Evolutionary conservation across 2,888 invertebrate genomes (phyloP).

Genomic region (Villa cingulata): DNA sequence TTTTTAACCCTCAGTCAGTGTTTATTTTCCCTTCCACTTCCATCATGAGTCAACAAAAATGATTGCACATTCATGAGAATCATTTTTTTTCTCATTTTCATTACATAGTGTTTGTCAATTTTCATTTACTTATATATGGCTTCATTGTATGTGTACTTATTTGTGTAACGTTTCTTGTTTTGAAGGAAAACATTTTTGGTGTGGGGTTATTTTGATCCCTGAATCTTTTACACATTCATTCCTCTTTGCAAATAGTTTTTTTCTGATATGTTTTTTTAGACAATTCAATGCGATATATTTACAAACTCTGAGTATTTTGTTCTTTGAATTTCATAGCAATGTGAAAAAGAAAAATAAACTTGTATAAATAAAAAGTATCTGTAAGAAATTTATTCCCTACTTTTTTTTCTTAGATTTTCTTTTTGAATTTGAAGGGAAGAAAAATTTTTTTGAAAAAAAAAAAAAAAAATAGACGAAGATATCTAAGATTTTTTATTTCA

Average conservation of each 20-base stretch:
- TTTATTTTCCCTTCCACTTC: neutral
- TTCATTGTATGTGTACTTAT: neutral
- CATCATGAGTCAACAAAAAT: neutral
- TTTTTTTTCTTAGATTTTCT: neutral
- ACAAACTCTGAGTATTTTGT: no score
- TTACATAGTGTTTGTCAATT: neutral
- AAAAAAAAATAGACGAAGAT: no score
- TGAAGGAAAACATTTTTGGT: neutral
- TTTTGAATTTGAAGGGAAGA: no score
- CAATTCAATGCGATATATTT: no score
- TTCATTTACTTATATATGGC: neutral
- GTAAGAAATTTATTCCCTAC: no score
- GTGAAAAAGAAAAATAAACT: no score
- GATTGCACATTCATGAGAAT: neutral
- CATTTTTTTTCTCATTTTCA: neutral
- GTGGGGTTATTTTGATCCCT: constrained; percentile 4
- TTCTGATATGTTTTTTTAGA: neutral
- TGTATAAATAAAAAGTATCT: no score
- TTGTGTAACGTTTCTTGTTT: neutral
- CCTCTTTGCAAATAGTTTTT: no score
- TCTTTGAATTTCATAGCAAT: no score
- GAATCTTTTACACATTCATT: neutral
- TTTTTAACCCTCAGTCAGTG: neutral
- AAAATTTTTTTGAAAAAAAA: neutral
- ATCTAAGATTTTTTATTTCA: neutral